Base-by-base conservation (phyloP, 1,140 invertebrate species). In the Drosophila kohkoa region DNA sequence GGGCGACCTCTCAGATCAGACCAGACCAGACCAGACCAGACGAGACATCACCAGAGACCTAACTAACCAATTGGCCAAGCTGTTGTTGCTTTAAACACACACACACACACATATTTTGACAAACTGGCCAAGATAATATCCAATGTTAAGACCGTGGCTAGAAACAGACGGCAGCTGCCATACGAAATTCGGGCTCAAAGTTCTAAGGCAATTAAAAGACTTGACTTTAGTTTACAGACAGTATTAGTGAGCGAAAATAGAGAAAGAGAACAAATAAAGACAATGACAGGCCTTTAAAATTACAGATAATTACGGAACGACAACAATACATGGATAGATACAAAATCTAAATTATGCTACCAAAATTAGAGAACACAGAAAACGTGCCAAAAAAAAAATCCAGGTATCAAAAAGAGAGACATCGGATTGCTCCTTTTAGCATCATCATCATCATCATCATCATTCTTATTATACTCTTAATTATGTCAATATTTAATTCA, bases 171-270 rank as follows among this genome's bases (percentile, higher is more conserved):
- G 13, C 70, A 74, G 65, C 71, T 74, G 70, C 54, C 63, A 43
- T 10, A 72, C 13, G 15, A 49, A 57, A 51, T 49, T 32, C 30
- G 41, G 57, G 46, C 32, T 25, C 28, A 43, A 54, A 74, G 65
- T 74, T 74, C 71, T 74, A 74, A 68, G 52, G 57, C 65, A 74
- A 75, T 71, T 71, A 71, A 71, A 75, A 75, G 28, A 35, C 3
- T 10, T 38, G n/a, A 48, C 7, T 10, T 65, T 11, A 11, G 41
- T 7, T 43, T 11, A 45, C 10, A 48, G 13, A 45, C 10, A 65
- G 6, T 16, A 32, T 30, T 30, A 51, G 49, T n/a, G 11, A 25
- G 20, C 4, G 7, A 54, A 25, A 64, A 55, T 20, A 20, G 4
- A 46, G 45, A 15, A 5, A 15, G 20, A 25, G 20, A 25, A 25